These are phyloP conservation scores for Micromys minutus DNA, from an alignment of 2,113 vertebrate genomes.

Conservation along the genomic window DNA sequence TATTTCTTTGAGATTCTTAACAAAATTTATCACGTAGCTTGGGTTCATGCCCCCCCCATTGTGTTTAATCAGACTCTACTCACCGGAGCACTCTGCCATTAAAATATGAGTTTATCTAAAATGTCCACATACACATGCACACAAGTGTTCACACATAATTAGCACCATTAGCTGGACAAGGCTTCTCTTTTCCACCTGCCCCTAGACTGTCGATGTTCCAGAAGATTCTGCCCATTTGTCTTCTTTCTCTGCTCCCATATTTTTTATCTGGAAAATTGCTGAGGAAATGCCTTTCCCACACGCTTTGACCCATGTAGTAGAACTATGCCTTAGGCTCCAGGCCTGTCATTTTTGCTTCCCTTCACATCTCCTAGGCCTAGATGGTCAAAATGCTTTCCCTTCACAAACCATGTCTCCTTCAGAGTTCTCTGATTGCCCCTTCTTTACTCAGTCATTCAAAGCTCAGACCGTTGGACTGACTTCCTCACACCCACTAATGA, in stretches of 20 bases:
- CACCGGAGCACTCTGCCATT: background rate
- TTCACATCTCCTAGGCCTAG: background rate
- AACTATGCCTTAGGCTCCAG: background rate
- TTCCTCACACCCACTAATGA: background rate
- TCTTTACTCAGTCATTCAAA: background rate
- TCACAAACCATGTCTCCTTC: background rate
- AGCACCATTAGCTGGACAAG: background rate
- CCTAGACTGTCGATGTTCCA: background rate
- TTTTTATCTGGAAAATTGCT: background rate
- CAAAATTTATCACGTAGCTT: background rate
- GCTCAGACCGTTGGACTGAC: background rate
- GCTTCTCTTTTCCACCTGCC: background rate
- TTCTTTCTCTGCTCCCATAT: background rate
- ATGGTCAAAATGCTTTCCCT: background rate
- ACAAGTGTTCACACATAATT: background rate
- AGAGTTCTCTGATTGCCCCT: background rate
- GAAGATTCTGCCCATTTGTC: background rate
- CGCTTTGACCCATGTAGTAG: background rate
- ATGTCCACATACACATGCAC: too few species aligned
- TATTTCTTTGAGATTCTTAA: background rate
- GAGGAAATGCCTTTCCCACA: background rate
- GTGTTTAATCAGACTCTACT: background rate
- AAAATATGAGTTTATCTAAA: conserved; percentile 24
- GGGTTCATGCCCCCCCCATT: background rate
- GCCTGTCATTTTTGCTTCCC: background rate